Evolutionary conservation across 2,797 vertebrate genomes (phyloP).

Genomic region (Threskiornis aethiopicus): DNA sequence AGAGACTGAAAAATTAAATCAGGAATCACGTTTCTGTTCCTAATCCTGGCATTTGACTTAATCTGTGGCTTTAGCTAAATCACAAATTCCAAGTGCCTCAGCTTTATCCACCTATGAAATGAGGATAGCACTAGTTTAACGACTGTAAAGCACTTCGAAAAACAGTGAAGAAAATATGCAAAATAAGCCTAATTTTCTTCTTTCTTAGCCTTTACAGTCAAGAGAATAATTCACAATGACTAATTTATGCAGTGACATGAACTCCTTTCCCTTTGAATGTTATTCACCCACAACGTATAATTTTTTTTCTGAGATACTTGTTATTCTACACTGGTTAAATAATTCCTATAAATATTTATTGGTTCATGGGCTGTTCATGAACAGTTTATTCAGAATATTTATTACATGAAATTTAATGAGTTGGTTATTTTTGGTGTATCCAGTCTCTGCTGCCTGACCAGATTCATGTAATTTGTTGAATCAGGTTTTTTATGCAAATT

Average conservation of each 20-base stretch:
- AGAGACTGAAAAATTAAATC: neutral
- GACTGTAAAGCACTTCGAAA: neutral
- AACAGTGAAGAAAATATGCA: neutral
- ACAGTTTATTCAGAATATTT: conserved; percentile 19
- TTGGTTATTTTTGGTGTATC: neutral
- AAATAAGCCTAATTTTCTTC: neutral
- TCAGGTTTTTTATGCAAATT: neutral
- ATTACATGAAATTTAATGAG: neutral
- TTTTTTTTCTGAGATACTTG: neutral
- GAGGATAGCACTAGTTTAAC: neutral
- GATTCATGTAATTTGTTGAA: neutral
- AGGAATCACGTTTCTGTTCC: neutral
- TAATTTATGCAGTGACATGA: conserved; percentile 11
- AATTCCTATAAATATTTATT: conserved; percentile 48
- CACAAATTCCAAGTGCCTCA: neutral
- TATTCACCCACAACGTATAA: neutral
- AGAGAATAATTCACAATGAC: conserved; percentile 24
- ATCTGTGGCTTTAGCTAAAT: neutral
- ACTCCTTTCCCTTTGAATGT: neutral
- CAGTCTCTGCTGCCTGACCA: neutral
- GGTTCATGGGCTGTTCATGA: neutral
- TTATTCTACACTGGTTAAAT: conserved; percentile 1
- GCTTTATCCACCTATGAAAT: neutral
- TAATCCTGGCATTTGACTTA: neutral
- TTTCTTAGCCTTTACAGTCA: neutral